Conservation (phyloP, 2,113 vertebrate species). For the Gnathonemus echidnorhynchus region DNA sequence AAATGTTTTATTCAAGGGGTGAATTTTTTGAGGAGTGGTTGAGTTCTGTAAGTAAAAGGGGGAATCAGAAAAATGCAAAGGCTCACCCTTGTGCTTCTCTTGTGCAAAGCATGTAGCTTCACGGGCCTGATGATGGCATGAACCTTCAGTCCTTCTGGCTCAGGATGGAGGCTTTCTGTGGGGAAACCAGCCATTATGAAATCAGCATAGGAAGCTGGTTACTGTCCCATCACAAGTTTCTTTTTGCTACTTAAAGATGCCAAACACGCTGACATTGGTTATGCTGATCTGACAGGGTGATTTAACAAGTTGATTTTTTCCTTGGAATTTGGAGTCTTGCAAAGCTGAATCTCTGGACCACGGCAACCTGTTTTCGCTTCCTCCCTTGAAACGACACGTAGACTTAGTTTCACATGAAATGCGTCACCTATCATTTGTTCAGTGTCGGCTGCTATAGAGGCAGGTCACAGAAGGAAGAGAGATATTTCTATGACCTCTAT, state of each 20-base stretch:
- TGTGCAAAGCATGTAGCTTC: conserved; percentile 50
- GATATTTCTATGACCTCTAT: not conserved
- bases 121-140: conserved; percentile 59
- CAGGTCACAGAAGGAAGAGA: not conserved
- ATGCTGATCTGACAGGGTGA: not conserved
- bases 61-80: not conserved
- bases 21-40: not conserved
- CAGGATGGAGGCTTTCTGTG: conserved; percentile 39
- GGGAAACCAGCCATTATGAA: not conserved
- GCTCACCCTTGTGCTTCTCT: conserved; percentile 50
- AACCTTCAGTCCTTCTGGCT: conserved; percentile 34
- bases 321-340: not conserved
- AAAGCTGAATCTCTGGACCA: not conserved
- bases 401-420: not conserved
- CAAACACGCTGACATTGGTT: not conserved
- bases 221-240: not conserved
- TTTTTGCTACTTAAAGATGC: not conserved
- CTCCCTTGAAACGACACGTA: not conserved
- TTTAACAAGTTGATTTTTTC: not conserved
- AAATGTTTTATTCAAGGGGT: not conserved
- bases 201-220: not conserved
- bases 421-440: not conserved
- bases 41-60: not conserved
- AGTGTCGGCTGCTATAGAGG: not conserved
- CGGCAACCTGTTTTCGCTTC: not conserved